Evolutionary conservation across 2,113 vertebrate genomes (phyloP).

Genomic region (Anolis sagrei): DNA sequence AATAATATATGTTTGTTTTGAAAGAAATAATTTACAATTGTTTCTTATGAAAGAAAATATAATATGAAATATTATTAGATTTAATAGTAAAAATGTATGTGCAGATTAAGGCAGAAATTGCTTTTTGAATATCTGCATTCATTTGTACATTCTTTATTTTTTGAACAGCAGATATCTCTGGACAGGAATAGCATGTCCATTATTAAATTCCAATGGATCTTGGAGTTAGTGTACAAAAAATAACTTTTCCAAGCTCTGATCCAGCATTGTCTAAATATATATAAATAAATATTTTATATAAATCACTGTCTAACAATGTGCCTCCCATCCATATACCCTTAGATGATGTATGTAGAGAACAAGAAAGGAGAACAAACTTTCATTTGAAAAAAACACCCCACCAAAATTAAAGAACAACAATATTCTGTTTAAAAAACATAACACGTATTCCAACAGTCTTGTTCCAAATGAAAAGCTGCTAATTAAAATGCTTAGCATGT

Average conservation of each 20-base stretch:
- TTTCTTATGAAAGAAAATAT: neutral
- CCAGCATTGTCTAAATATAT: no score
- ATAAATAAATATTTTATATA: neutral
- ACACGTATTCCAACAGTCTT: conserved; percentile 7
- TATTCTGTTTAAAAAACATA: conserved; percentile 7
- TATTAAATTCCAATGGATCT: no score
- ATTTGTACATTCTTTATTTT: no score
- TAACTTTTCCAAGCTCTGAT: no score
- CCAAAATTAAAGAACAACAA: conserved; percentile 1
- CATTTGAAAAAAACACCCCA: neutral
- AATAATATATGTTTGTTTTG: neutral
- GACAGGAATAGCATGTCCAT: no score
- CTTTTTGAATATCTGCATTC: no score
- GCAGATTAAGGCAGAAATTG: no score
- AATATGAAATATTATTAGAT: neutral
- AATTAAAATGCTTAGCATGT: conserved; percentile 50
- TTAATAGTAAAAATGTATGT: no score
- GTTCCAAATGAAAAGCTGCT: conserved; percentile 24
- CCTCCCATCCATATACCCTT: neutral
- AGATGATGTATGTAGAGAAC: neutral
- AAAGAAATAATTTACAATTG: neutral
- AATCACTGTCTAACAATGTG: neutral
- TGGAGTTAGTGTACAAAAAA: no score
- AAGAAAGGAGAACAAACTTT: neutral
- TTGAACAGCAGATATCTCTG: no score